phyloP scores from a whole-genome alignment of 2,113 vertebrate species.

The Onychostruthus taczanowskii region DNA sequence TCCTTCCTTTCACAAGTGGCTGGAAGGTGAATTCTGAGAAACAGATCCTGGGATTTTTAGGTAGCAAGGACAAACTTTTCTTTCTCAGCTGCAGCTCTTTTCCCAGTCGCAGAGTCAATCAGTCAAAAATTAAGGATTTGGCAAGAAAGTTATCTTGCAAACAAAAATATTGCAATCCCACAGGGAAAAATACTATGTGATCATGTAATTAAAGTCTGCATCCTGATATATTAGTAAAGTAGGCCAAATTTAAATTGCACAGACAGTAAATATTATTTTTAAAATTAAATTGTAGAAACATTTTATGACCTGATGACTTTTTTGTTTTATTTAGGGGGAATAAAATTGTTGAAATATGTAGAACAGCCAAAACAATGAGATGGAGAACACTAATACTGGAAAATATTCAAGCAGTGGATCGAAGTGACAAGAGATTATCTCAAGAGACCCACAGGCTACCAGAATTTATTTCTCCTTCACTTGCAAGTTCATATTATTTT shows the following conservation, averaged over 20 bases:
- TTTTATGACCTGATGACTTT: conserved; percentile 56
- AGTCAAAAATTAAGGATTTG: neutral
- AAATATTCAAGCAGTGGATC: conserved; percentile 13
- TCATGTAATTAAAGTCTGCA: neutral
- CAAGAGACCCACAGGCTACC: conserved; percentile 11
- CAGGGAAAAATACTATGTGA: neutral
- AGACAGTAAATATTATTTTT: conserved; percentile 58
- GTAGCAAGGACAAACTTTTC: neutral
- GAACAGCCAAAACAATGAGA: conserved; percentile 44
- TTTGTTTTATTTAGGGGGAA: conserved; percentile 19
- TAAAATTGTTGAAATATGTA: conserved; percentile 13
- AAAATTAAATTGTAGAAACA: conserved; percentile 23
- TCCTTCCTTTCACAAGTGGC: too few relatives aligned
- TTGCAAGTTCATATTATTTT: neutral
- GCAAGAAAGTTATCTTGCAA: neutral
- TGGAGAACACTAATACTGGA: conserved; percentile 1
- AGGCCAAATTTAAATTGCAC: neutral
- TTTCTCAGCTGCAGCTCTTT: conserved; percentile 20
- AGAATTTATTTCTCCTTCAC: conserved; percentile 38
- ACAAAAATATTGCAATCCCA: neutral
- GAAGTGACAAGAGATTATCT: conserved; percentile 29
- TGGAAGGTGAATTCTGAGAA: conserved; percentile 32
- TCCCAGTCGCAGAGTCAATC: conserved; percentile 14
- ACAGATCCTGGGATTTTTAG: neutral
- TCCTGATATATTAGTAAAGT: neutral